Percentiles rank a stretch among this genome's conserved stretches.
Conservation (phyloP, 2,113 vertebrate genomes). For the Camelus dromedarius region DNA sequence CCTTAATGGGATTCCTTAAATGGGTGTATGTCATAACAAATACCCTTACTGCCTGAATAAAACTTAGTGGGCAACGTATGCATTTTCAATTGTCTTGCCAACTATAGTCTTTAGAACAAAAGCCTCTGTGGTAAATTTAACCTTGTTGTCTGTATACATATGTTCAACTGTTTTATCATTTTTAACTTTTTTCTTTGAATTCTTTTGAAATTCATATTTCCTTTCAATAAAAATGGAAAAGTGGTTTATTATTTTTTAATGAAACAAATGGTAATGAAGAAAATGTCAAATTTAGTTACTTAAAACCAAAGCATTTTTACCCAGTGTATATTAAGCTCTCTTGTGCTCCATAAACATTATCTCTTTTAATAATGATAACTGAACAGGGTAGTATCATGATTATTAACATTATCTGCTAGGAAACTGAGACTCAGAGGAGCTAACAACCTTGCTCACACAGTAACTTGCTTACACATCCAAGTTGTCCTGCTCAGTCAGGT, state of each 20-base stretch:
- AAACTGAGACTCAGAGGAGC: not conserved
- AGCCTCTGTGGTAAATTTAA: not conserved
- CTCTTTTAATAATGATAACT: not conserved
- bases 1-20: not conserved
- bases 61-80: not conserved
- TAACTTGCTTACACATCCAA: not conserved
- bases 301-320: not conserved
- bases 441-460: not conserved
- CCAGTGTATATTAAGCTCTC: not conserved
- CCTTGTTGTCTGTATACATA: not conserved
- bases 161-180: not conserved
- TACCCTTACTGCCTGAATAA: not conserved
- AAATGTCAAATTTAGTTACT: not conserved
- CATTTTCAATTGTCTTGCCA: not conserved
- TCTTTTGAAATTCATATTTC: not conserved
- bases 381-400: not conserved
- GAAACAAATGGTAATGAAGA: not conserved
- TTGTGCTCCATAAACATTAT: not conserved
- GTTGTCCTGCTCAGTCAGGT: not conserved
- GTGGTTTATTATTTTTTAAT: not conserved
- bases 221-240: not conserved
- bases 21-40: constrained; percentile 18
- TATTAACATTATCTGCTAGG: not conserved
- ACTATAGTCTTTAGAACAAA: not conserved
- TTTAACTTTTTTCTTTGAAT: not conserved